Conservation (phyloP, 2,888 invertebrate species). For the Acleris emargana region DNA sequence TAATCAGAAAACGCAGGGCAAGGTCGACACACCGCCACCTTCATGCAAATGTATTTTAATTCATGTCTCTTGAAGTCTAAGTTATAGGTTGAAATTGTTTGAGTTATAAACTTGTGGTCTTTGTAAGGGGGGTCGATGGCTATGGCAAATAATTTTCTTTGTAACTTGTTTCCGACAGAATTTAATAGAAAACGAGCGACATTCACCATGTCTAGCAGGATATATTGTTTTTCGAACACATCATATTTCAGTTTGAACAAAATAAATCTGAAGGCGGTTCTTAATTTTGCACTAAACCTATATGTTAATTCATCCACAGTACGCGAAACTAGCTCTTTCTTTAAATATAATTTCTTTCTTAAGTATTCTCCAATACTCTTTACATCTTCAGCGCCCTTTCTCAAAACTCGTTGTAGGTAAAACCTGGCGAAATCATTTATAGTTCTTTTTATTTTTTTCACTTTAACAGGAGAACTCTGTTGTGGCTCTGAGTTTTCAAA, state of each 20-base stretch:
- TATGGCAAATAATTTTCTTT: slow-evolving; percentile 37
- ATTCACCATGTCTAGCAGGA: too few species aligned
- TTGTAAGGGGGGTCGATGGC: not conserved
- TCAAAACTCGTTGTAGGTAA: slow-evolving; percentile 1
- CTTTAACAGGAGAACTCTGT: too few species aligned
- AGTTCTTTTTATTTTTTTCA: too few species aligned
- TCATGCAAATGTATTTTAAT: slow-evolving; percentile 46
- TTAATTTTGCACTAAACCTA: slow-evolving; percentile 1
- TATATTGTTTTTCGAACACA: too few species aligned
- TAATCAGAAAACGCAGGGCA: slow-evolving; percentile 54
- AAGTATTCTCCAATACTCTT: slow-evolving; percentile 1
- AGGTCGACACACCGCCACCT: slow-evolving; percentile 47
- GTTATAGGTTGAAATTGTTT: slow-evolving; percentile 23
- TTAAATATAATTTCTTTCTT: slow-evolving; percentile 1
- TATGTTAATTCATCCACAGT: not conserved
- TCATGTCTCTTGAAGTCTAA: slow-evolving; percentile 45
- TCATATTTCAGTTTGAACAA: too few species aligned
- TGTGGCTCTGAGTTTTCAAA: too few species aligned
- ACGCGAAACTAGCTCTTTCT: not conserved
- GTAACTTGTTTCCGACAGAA: slow-evolving; percentile 34
- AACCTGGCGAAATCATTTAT: not conserved
- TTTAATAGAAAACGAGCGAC: too few species aligned
- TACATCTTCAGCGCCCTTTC: slow-evolving; percentile 13
- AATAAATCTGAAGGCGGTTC: slow-evolving; percentile 3
- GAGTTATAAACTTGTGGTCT: slow-evolving; percentile 4